Base-by-base conservation (phyloP, 1,140 invertebrate species). In the Orchesella cincta region DNA sequence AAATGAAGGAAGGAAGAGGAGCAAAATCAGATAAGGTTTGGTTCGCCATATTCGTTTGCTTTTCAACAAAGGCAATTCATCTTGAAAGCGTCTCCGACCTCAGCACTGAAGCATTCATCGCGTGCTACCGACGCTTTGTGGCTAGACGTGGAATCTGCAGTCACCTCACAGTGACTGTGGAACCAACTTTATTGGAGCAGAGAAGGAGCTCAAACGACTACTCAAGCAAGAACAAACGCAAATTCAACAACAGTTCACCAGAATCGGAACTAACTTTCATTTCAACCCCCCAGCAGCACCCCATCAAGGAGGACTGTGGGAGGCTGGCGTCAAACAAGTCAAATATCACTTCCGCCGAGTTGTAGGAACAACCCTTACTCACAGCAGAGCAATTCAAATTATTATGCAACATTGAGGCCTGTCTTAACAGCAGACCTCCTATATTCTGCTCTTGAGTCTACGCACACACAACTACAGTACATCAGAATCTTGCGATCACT, bases 111-210 rank as follows among this genome's bases (percentile, higher is more conserved):
- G 39, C 39, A 46, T 46, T 46, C 39, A 46, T 46, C 20, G 39
- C 39, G 8, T 46, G 39, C 39, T 46, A 46, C 20, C 39, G 20
- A 46, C 39, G 39, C 8, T 46, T 46, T 46, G 39, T 46, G 39
- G 8, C 39, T 12, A 8, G 39, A 46, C 8, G 39, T 8, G 39
- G 39, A 46, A 46, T 46, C 39, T 12, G 39, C 39, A 12, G 8
- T 12, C 39, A 46, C 8, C 39, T 46, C 28, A 81, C 54, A 84
- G 82, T 16, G 85, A 87, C 71, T 84, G 84, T 71, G 85, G 83
- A 0, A 85, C 83, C 26, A 85, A 84, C 34, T 86, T 86, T 67
- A 78, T 83, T 34, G 83, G 82, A 20, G 83, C 85, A 1, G 80
- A 82, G 3, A 78, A 46, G 20, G 20, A 12, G 8, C 39, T 46